Conservation (phyloP, 2,797 vertebrate genomes). For the Limnodromus scolopaceus region DNA sequence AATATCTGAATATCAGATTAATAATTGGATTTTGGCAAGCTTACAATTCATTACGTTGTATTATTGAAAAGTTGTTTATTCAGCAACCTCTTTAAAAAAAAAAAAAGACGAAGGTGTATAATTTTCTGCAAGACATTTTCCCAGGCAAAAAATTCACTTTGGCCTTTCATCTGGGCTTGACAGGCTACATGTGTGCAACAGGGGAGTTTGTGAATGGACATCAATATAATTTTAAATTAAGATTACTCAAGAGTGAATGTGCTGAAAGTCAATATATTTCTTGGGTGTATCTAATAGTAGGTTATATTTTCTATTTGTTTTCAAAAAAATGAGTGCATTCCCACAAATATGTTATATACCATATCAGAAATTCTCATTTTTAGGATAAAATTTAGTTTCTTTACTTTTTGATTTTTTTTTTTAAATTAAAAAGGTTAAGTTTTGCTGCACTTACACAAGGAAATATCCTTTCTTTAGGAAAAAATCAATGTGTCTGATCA, state of each 20-base stretch:
- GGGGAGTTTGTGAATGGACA: neutral
- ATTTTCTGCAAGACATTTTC: constrained; percentile 16
- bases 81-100: neutral
- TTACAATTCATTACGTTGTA: constrained; percentile 20
- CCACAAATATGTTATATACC: neutral
- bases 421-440: neutral
- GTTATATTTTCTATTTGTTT: neutral
- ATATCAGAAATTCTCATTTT: neutral
- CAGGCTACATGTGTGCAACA: neutral
- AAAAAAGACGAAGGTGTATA: neutral
- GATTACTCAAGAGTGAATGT: neutral
- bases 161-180: neutral
- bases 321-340: neutral
- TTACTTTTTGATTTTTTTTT: neutral
- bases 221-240: constrained; percentile 13
- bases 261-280: neutral
- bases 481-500: neutral
- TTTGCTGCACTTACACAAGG: neutral
- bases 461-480: neutral
- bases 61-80: constrained; percentile 61
- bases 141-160: neutral
- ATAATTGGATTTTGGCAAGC: constrained; percentile 58
- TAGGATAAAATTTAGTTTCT: neutral
- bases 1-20: constrained; percentile 71
- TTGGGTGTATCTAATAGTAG: neutral